phyloP scores from a whole-genome alignment of 2,888 invertebrate species.

The Lycia hirtaria region DNA sequence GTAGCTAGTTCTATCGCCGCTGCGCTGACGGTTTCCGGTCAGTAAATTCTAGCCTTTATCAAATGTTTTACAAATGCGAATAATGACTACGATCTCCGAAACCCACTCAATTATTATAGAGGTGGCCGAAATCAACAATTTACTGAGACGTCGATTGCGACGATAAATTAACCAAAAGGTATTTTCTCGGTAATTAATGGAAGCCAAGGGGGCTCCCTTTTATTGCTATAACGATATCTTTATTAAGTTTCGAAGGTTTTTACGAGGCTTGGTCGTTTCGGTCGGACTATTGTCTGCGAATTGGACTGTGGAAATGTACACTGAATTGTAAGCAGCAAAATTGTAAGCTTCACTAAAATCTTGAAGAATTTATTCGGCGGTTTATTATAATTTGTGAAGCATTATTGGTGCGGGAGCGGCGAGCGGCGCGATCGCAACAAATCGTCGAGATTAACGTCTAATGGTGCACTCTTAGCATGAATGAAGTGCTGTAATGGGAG shows the following conservation, averaged over 20 bases:
- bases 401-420: slow-evolving; percentile 49
- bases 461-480: slow-evolving; percentile 66
- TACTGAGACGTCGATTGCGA: slow-evolving; percentile 67
- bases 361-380: slow-evolving; percentile 17
- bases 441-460: slow-evolving; percentile 68
- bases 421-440: slow-evolving; percentile 58
- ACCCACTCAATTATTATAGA: slow-evolving; percentile 55
- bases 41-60: slow-evolving; percentile 20
- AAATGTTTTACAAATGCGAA: slow-evolving; percentile 47
- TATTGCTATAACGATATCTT: slow-evolving; percentile 73
- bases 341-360: slow-evolving; percentile 22
- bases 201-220: slow-evolving; percentile 59
- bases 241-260: slow-evolving; percentile 66
- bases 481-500: slow-evolving; percentile 70
- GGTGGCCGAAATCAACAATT: slow-evolving; percentile 68
- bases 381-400: slow-evolving; percentile 43
- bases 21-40: slow-evolving; percentile 8
- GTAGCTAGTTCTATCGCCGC: slow-evolving; percentile 13
- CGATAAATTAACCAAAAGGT: slow-evolving; percentile 69
- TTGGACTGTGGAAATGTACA: slow-evolving; percentile 47
- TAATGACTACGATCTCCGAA: slow-evolving; percentile 53
- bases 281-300: slow-evolving; percentile 48
- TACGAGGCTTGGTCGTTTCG: slow-evolving; percentile 47
- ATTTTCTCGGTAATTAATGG: slow-evolving; percentile 72
- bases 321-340: slow-evolving; percentile 35